phyloP scores from a whole-genome alignment of 2,888 invertebrate species.

The Phengaris arion region DNA sequence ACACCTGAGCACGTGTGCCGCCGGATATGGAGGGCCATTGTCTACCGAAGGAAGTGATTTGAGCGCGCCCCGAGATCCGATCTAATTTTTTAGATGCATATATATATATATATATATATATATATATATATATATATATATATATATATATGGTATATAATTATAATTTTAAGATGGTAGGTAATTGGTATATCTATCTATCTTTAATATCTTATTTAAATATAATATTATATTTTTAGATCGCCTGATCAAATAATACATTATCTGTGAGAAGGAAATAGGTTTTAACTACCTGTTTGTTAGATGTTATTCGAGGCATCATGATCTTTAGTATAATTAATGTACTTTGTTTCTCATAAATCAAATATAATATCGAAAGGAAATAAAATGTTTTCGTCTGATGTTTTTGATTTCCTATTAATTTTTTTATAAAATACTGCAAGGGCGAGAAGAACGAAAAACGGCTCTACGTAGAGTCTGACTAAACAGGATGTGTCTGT shows the following conservation, averaged over 20 bases:
- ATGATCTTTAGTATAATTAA: not conserved
- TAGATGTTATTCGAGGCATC: not conserved
- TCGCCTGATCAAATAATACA: not conserved
- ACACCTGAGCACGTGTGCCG: slow-evolving; percentile 78
- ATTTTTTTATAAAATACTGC: not conserved
- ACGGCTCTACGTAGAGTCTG: not conserved
- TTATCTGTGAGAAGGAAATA: not conserved
- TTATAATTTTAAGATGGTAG: not conserved
- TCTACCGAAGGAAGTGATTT: slow-evolving; percentile 75
- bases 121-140: no score
- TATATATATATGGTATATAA: slow-evolving; percentile 29
- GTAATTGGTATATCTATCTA: not conserved
- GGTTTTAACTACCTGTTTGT: not conserved
- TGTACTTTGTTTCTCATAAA: not conserved
- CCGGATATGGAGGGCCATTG: slow-evolving; percentile 75
- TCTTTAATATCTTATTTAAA: not conserved
- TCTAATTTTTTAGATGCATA: slow-evolving; percentile 55
- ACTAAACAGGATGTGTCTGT: not conserved
- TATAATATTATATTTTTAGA: not conserved
- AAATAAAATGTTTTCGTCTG: not conserved
- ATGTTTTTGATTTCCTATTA: not conserved
- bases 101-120: no score
- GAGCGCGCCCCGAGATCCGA: slow-evolving; percentile 68
- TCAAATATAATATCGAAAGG: not conserved
- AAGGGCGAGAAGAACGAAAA: not conserved